Evolutionary conservation across 2,888 invertebrate genomes (phyloP).

Genomic region (Watsonalla cultraria): DNA sequence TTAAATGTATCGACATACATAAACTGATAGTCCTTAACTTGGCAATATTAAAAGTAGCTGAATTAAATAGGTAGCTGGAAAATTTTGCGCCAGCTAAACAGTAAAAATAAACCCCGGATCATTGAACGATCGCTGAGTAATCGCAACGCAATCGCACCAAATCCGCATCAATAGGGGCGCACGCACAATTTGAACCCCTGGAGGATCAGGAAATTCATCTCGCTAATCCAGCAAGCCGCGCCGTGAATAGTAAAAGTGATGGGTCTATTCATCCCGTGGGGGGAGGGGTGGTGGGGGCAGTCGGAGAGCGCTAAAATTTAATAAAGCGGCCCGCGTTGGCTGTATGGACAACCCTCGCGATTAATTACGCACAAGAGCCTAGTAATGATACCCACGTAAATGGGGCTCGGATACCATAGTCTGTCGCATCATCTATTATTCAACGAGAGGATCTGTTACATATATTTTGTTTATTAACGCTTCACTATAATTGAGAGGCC

Average conservation of each 20-base stretch:
- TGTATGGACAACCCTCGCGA: conserved; percentile 60
- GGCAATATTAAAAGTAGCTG: too few species aligned
- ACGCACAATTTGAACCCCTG: conserved; percentile 58
- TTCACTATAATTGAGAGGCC: conserved; percentile 3
- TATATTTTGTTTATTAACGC: conserved; percentile 17
- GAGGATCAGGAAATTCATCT: conserved; percentile 71
- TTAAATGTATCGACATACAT: too few species aligned
- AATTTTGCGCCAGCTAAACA: not conserved
- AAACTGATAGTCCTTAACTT: too few species aligned
- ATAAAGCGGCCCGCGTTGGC: conserved; percentile 60
- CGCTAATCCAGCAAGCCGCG: conserved; percentile 65
- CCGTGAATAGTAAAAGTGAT: conserved; percentile 77
- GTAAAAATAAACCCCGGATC: conserved; percentile 8
- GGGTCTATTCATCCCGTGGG: conserved; percentile 65
- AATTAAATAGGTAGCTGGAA: not conserved
- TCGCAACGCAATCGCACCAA: conserved; percentile 47
- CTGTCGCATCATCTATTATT: conserved; percentile 50
- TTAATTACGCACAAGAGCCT: conserved; percentile 74
- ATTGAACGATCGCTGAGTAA: conserved; percentile 29
- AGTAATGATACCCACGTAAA: conserved; percentile 58
- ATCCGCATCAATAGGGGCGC: conserved; percentile 50
- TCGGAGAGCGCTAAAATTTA: conserved; percentile 75
- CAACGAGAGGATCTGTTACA: conserved; percentile 31
- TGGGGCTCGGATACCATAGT: conserved; percentile 31
- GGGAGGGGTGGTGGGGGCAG: conserved; percentile 27